Evolutionary conservation across 2,888 invertebrate genomes (phyloP).

Genomic region (Sisyra terminalis): DNA sequence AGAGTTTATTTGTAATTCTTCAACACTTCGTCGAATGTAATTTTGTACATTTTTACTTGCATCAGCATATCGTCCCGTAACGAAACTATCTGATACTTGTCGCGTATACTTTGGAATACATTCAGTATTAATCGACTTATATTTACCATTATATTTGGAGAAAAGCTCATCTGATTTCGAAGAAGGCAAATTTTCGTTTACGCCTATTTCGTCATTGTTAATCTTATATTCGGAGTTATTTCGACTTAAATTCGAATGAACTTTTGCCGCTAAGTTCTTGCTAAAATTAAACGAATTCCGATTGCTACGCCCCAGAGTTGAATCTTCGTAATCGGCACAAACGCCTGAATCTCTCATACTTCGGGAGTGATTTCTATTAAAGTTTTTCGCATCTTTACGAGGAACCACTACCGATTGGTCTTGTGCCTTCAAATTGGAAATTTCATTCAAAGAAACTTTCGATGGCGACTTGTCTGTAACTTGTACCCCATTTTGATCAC

Average conservation of each 20-base stretch:
- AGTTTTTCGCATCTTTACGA: constrained; percentile 2
- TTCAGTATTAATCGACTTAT: background rate
- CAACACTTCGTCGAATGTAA: constrained; percentile 5
- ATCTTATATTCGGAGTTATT: constrained; percentile 8
- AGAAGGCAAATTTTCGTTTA: constrained; percentile 2
- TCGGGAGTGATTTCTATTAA: constrained; percentile 6
- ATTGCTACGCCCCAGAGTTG: constrained; percentile 6
- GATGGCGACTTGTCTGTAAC: background rate
- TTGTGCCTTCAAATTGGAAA: background rate
- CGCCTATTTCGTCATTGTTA: constrained; percentile 2
- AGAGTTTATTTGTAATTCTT: constrained; percentile 7
- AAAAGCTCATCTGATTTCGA: constrained; percentile 7
- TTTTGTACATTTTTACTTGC: constrained; percentile 3
- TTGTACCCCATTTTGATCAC: background rate
- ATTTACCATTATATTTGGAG: background rate
- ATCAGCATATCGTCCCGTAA: constrained; percentile 2
- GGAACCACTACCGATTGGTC: background rate
- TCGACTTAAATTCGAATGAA: constrained; percentile 5
- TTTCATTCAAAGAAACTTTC: constrained; percentile 1
- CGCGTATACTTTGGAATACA: constrained; percentile 2
- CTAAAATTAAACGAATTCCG: constrained; percentile 5
- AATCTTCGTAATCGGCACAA: constrained; percentile 8
- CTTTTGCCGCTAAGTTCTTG: constrained; percentile 8
- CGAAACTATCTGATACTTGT: constrained; percentile 7
- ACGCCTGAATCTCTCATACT: constrained; percentile 9